These are phyloP conservation scores for Aphelenchoides besseyi DNA, from an alignment of 1,140 invertebrate species.

Conservation along the genomic window DNA sequence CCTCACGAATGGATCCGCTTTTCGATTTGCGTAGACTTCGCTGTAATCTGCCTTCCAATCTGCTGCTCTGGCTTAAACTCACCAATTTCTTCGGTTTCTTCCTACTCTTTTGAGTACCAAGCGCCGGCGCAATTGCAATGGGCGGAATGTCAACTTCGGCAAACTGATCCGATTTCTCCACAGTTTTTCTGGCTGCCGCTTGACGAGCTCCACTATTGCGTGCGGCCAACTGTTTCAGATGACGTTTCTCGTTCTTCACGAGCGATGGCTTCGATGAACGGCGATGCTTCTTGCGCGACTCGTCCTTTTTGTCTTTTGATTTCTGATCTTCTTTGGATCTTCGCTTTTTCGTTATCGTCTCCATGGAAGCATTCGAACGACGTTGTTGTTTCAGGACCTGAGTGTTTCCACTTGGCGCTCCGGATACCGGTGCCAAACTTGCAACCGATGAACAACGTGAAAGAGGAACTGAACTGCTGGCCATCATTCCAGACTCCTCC, in stretches of 20 bases:
- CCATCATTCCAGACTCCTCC: background rate
- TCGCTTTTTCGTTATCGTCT: background rate
- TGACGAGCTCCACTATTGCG: background rate
- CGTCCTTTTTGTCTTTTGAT: background rate
- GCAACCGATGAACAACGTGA: background rate
- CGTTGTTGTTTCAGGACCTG: background rate
- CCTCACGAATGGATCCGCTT: background rate
- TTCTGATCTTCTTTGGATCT: background rate
- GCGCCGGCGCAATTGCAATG: background rate
- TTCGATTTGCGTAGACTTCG: background rate
- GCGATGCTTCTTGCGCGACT: background rate
- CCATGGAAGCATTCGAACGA: background rate
- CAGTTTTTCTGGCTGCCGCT: background rate
- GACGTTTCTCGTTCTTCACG: background rate
- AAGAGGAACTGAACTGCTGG: background rate
- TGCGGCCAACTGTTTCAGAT: background rate
- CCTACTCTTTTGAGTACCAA: background rate
- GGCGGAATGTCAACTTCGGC: background rate
- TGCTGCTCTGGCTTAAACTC: background rate
- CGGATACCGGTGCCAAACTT: background rate
- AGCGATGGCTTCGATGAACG: background rate
- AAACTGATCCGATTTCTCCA: background rate
- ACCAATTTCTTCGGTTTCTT: background rate
- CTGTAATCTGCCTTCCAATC: background rate
- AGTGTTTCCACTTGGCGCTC: too few relatives aligned